phyloP scores from a whole-genome alignment of 1,140 invertebrate genomes.

The Brachionus calyciflorus region DNA sequence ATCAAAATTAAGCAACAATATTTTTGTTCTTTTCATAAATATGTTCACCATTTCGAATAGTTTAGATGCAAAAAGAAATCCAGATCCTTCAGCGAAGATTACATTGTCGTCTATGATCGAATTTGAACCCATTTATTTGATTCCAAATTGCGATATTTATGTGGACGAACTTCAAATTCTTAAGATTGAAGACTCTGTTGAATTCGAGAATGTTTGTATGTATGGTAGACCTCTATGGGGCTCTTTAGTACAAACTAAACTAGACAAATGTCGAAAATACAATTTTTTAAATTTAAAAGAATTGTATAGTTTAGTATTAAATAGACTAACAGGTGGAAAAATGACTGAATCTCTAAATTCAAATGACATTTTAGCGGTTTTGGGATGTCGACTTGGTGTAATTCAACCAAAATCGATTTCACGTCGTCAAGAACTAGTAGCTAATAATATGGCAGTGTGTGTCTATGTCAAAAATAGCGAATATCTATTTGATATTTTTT shows the following conservation, averaged over 20 bases:
- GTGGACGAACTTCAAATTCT: not conserved
- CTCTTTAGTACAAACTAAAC: not conserved
- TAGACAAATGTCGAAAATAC: not conserved
- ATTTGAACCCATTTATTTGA: not conserved
- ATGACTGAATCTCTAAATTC: not conserved
- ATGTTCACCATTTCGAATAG: not conserved
- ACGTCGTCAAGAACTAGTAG: not conserved
- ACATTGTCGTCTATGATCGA: not conserved
- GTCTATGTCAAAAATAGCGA: not conserved
- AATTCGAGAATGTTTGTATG: not conserved
- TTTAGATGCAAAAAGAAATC: not conserved
- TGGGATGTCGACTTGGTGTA: not conserved
- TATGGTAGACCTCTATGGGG: not conserved
- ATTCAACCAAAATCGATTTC: not conserved
- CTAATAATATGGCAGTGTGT: not conserved
- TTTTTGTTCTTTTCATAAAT: not conserved
- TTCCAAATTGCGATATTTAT: conserved; percentile 1
- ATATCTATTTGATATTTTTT: not conserved
- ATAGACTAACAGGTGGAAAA: not conserved
- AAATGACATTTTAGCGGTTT: not conserved
- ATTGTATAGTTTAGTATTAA: not conserved
- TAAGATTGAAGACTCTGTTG: not conserved
- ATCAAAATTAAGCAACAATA: not conserved
- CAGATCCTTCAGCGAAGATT: not conserved
- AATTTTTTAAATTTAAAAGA: not conserved